A percentile compares a stretch with the other conserved stretches of the same genome.
phyloP scores from a whole-genome alignment of 2,797 vertebrate species.

The Betta splendens region DNA sequence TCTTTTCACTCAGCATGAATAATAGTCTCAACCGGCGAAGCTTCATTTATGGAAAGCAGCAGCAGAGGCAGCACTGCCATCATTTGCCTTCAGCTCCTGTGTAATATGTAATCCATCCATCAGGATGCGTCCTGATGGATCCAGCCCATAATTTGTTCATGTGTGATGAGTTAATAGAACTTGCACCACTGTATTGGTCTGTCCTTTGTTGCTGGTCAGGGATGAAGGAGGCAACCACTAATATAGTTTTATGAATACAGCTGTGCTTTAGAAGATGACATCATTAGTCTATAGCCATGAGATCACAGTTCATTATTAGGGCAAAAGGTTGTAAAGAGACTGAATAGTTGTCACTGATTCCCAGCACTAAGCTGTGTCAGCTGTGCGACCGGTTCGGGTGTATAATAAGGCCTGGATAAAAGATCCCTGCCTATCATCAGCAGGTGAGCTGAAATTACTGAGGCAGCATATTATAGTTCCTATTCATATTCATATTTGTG shows the following conservation, averaged over 20 bases:
- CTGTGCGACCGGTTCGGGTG: too few relatives aligned
- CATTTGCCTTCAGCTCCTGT: too few relatives aligned
- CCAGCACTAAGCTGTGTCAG: too few relatives aligned
- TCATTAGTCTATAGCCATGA: constrained; percentile 64
- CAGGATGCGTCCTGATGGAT: constrained; percentile 35
- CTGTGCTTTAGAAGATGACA: constrained; percentile 53
- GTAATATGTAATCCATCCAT: too few relatives aligned
- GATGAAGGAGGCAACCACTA: constrained; percentile 48
- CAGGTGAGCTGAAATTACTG: too few relatives aligned
- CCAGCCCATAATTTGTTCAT: constrained; percentile 39
- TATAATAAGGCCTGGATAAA: constrained; percentile 56
- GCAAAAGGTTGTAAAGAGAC: constrained; percentile 32
- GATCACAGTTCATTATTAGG: constrained; percentile 53
- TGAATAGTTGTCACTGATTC: constrained; percentile 46
- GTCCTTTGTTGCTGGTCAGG: constrained; percentile 45
- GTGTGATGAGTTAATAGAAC: constrained; percentile 37
- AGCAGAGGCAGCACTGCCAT: constrained; percentile 6
- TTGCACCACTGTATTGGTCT: constrained; percentile 35
- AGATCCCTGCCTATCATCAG: constrained; percentile 27
- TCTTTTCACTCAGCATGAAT: constrained; percentile 25
- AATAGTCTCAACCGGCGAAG: constrained; percentile 12
- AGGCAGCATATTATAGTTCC: constrained; percentile 56
- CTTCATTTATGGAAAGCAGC: constrained; percentile 28
- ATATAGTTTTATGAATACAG: constrained; percentile 53
- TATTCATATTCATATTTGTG: constrained; percentile 52